Evolutionary conservation across 2,888 invertebrate species (phyloP).

Genomic region (Polymixis lichenea): DNA sequence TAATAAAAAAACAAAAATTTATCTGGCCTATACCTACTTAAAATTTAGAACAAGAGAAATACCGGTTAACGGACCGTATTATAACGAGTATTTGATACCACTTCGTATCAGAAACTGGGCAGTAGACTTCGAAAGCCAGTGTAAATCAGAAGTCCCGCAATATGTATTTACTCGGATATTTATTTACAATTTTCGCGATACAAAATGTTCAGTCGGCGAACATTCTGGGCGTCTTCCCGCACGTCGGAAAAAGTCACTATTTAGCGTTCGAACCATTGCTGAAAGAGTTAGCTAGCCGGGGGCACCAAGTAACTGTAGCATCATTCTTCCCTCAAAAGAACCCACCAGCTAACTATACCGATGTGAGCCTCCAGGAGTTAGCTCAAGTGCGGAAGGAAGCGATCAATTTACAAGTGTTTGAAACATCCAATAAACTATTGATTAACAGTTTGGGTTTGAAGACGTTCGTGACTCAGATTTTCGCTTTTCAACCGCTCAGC

Average conservation of each 20-base stretch:
- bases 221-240: constrained; percentile 90
- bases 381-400: constrained; percentile 77
- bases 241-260: constrained; percentile 91
- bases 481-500: constrained; percentile 75
- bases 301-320: constrained; percentile 91
- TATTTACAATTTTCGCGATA: constrained; percentile 64
- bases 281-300: constrained; percentile 87
- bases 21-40: constrained; percentile 2
- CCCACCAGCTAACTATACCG: constrained; percentile 83
- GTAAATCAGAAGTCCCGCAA: constrained; percentile 18
- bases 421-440: constrained; percentile 69
- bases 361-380: constrained; percentile 81
- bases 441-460: constrained; percentile 73
- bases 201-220: constrained; percentile 78
- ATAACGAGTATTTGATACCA: constrained; percentile 17
- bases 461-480: constrained; percentile 71
- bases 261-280: constrained; percentile 90
- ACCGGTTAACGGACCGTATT: neutral
- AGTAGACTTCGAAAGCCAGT: constrained; percentile 24
- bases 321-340: constrained; percentile 89
- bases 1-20: constrained; percentile 5
- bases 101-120: constrained; percentile 5
- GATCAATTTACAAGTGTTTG: constrained; percentile 76
- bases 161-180: constrained; percentile 31
- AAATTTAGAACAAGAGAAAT: constrained; percentile 12